Conservation (phyloP, 2,113 vertebrate species). For the Prietella phreatophila region DNA sequence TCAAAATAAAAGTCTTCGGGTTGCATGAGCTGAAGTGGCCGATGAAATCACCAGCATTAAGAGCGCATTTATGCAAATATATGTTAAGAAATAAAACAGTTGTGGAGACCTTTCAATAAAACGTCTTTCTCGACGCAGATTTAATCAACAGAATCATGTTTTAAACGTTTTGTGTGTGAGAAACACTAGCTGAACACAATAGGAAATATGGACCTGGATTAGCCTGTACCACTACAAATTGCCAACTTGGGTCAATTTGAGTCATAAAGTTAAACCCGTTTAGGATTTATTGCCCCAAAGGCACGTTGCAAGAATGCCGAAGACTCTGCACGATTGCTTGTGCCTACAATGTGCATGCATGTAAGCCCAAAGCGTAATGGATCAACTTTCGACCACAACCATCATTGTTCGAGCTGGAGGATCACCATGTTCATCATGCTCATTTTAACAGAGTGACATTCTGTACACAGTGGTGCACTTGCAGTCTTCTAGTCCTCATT, state of each 20-base stretch:
- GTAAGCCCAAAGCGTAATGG: not conserved
- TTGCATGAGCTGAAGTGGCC: not conserved
- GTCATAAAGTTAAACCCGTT: not conserved
- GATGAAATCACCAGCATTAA: not conserved
- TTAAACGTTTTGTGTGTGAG: not conserved
- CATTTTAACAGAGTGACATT: too few species aligned
- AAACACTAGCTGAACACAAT: not conserved
- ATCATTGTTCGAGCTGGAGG: not conserved
- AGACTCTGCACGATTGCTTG: not conserved
- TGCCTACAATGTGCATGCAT: not conserved
- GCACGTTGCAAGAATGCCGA: not conserved
- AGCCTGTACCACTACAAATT: not conserved
- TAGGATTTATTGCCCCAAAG: not conserved
- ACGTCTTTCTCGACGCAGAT: not conserved
- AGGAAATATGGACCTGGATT: not conserved
- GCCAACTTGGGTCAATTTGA: not conserved
- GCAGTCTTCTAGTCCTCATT: too few species aligned
- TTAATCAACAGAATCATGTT: not conserved
- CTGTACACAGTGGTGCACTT: too few species aligned
- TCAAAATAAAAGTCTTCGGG: constrained; percentile 36
- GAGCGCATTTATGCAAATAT: not conserved
- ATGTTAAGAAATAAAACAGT: not conserved
- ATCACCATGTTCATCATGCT: too few species aligned
- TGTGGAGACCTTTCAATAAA: not conserved
- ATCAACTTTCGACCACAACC: not conserved